Evolutionary conservation across 2,888 invertebrate species (phyloP), one percentile per base, ranked within the genome.

Genomic region (Callyntrura guangdongensis): DNA sequence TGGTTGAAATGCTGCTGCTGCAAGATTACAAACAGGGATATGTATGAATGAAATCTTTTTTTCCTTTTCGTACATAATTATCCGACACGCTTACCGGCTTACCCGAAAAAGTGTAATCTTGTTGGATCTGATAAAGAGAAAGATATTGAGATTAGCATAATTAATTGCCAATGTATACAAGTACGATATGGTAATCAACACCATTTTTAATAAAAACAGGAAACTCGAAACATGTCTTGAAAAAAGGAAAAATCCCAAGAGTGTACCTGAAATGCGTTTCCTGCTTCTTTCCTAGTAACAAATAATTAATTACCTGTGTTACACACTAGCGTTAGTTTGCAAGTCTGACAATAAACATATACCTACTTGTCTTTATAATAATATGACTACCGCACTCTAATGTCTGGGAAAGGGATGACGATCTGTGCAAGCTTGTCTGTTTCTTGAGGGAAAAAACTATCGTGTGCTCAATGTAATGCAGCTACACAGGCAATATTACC

Each of bases 81-180:
- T 25, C 36, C 17, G 72, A 45, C 25, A 72, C 45, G 27, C 27
- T 53, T 64, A 36, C 22, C 56, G n/a, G 27, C 27, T 53, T 64
- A 36, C 22, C 56, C 27, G n/a, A 77, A 74, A 74, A 74, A 49
- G 49, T 4, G 27, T n/a, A 67, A 74, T 47, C 17, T 8, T 22
- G 20, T 27, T 49, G 8, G 17, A 59, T 79, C 56, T 45, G 79
- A 79, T 79, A 20, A 1, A 56, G 14, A 4, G 36, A 25, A 56
- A 79, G 56, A 79, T 82, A 61, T 22, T 20, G 6, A 82, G 81
- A 82, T 82, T 82, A 82, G 81, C 81, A 82, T 82, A 82, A 82
- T 82, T 82, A 82, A 82, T 82, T 82, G 61, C 45, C 47, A 79
- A 79, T 79, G 61, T 61, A 61, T 82, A 82, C 81, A 61, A 82